phyloP scores from a whole-genome alignment of 2,888 invertebrate species.

The Cerceris rybyensis region DNA sequence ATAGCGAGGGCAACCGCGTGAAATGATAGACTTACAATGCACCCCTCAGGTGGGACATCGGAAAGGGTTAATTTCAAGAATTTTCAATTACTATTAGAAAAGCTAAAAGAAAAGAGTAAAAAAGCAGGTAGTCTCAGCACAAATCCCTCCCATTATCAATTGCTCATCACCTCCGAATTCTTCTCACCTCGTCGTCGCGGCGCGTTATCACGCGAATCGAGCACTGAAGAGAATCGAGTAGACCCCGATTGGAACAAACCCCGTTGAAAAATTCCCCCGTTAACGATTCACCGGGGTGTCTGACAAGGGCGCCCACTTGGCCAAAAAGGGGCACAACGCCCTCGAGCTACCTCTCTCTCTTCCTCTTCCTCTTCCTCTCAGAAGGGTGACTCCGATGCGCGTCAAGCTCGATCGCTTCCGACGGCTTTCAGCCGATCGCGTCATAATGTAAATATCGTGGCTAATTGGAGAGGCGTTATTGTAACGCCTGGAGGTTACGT shows the following conservation, averaged over 20 bases:
- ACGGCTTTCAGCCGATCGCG: slow-evolving; percentile 67
- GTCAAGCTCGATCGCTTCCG: slow-evolving; percentile 65
- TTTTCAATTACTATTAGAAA: too few relatives aligned
- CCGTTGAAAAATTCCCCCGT: slow-evolving; percentile 33
- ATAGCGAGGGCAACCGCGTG: too few relatives aligned
- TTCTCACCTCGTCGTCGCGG: neutral
- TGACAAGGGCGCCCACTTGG: slow-evolving; percentile 58
- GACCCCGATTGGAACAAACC: neutral
- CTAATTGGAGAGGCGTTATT: slow-evolving; percentile 80
- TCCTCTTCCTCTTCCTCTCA: neutral
- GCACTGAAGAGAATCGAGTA: neutral
- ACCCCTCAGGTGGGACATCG: too few relatives aligned
- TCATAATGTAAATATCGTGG: slow-evolving; percentile 80
- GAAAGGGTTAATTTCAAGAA: too few relatives aligned
- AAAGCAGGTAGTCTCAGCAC: too few relatives aligned
- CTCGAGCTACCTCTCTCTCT: neutral
- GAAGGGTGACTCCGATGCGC: slow-evolving; percentile 40
- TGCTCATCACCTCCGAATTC: neutral
- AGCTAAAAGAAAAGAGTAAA: too few relatives aligned
- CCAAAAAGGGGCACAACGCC: slow-evolving; percentile 38
- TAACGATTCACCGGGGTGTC: slow-evolving; percentile 52
- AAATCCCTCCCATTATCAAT: neutral
- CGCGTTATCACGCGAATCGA: neutral
- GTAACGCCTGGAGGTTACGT: slow-evolving; percentile 56
- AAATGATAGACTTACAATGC: too few relatives aligned